Evolutionary conservation across 2,888 invertebrate genomes (phyloP).

Genomic region (Trissonchulus latispiculum): DNA sequence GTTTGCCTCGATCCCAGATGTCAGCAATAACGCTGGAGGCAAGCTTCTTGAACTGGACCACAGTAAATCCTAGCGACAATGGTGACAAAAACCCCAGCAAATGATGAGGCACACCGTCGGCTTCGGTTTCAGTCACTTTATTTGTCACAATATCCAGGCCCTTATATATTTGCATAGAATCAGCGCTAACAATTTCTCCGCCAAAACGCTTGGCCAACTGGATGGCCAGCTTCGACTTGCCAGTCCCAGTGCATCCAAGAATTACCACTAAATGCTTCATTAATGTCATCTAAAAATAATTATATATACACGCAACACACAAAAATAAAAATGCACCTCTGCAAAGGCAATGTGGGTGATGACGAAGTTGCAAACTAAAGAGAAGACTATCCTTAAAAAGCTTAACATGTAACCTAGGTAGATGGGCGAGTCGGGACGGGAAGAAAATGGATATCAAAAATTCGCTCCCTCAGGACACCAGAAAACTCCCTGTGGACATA

Average conservation of each 20-base stretch:
- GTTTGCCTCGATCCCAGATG: constrained; percentile 58
- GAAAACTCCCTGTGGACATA: too few species aligned
- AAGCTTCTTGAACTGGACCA: constrained; percentile 68
- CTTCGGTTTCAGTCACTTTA: constrained; percentile 74
- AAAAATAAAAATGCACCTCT: too few species aligned
- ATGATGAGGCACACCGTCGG: constrained; percentile 66
- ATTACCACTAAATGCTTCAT: constrained; percentile 63
- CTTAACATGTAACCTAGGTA: too few species aligned
- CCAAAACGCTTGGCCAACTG: constrained; percentile 73
- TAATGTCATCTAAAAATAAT: too few species aligned
- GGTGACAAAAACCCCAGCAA: constrained; percentile 76
- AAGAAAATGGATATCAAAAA: too few species aligned
- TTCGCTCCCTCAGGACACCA: too few species aligned
- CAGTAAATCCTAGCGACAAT: constrained; percentile 58
- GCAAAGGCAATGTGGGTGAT: too few species aligned
- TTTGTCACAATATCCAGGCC: constrained; percentile 85
- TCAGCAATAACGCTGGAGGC: constrained; percentile 60
- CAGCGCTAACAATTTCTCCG: constrained; percentile 90
- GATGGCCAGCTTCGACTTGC: constrained; percentile 88
- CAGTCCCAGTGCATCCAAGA: constrained; percentile 89
- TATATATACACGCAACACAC: too few species aligned
- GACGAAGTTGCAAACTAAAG: too few species aligned
- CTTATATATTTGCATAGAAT: constrained; percentile 98
- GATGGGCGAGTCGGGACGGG: too few species aligned
- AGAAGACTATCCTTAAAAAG: too few species aligned